Conservation (phyloP, 2,888 invertebrate species). For the Andrena praecox region DNA sequence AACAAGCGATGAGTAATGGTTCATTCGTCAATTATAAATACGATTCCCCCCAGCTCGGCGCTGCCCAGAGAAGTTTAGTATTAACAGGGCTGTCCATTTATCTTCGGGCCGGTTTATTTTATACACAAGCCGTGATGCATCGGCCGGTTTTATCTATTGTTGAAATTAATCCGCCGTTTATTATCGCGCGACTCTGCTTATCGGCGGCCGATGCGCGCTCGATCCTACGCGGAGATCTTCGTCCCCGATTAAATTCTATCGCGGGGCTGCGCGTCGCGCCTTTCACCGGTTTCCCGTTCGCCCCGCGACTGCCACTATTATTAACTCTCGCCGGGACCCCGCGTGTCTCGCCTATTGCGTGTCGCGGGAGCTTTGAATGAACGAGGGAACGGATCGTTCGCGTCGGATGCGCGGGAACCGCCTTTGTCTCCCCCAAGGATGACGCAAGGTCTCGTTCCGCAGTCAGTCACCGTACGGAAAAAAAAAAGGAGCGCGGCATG, state of each 20-base stretch:
- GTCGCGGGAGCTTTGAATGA: constrained; percentile 36
- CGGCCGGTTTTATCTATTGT: constrained; percentile 62
- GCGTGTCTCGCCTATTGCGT: constrained; percentile 31
- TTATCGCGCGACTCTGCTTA: constrained; percentile 45
- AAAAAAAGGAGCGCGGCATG: background rate
- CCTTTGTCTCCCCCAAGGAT: background rate
- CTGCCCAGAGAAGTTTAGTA: constrained; percentile 55
- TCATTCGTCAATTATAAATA: constrained; percentile 72
- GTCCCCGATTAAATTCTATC: constrained; percentile 25
- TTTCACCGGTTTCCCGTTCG: constrained; percentile 37
- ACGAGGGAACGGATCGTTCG: constrained; percentile 8
- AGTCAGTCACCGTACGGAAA: background rate
- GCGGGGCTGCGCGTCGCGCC: constrained; percentile 9
- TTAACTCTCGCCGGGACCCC: constrained; percentile 24
- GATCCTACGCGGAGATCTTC: constrained; percentile 31
- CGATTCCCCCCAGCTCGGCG: constrained; percentile 48
- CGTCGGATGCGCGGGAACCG: constrained; percentile 6
- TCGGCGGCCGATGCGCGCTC: constrained; percentile 30
- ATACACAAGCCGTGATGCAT: constrained; percentile 48
- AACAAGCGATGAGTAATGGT: constrained; percentile 66
- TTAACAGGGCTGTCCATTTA: constrained; percentile 62
- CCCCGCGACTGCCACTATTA: constrained; percentile 30
- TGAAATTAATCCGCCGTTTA: constrained; percentile 65
- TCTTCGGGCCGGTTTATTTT: constrained; percentile 66
- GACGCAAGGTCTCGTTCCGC: background rate